Conservation (phyloP, 37 sponge, comb jelly and placozoan species). For the Cladorhizidae sp. region DNA sequence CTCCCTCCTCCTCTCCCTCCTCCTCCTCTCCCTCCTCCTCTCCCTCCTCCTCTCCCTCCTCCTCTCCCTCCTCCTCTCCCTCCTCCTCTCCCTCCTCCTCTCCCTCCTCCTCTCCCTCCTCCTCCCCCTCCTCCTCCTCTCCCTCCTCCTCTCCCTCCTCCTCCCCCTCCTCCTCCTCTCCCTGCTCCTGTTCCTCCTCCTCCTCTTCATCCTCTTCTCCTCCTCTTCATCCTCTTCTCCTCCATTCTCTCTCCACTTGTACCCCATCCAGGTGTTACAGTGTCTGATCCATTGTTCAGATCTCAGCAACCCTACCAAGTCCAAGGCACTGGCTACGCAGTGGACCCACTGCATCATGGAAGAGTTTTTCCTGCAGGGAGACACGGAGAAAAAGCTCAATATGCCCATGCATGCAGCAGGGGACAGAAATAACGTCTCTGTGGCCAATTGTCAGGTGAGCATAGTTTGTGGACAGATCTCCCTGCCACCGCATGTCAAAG, state of each 20-base stretch:
- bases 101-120: neutral
- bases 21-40: neutral
- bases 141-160: neutral
- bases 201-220: neutral
- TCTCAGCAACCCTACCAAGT: slow-evolving; percentile 79
- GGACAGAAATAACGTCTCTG: slow-evolving; percentile 63
- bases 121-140: neutral
- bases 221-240: neutral
- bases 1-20: too few relatives aligned
- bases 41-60: too few relatives aligned
- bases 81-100: neutral
- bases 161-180: neutral
- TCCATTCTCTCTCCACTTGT: neutral
- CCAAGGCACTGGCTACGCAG: slow-evolving; percentile 28
- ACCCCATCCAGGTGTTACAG: slow-evolving; percentile 63
- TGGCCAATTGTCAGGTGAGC: slow-evolving; percentile 75
- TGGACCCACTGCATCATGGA: slow-evolving; percentile 75
- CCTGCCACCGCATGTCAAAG: neutral
- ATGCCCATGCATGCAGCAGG: slow-evolving; percentile 66
- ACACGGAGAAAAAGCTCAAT: slow-evolving; percentile 68
- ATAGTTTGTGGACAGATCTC: neutral
- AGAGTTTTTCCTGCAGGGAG: slow-evolving; percentile 84
- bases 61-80: neutral
- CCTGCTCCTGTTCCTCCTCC: neutral
- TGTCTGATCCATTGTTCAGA: slow-evolving; percentile 89